Evolutionary conservation across 2,888 invertebrate species (phyloP), one percentile per base, ranked within the genome.

Genomic region (Masnerella sp.): DNA sequence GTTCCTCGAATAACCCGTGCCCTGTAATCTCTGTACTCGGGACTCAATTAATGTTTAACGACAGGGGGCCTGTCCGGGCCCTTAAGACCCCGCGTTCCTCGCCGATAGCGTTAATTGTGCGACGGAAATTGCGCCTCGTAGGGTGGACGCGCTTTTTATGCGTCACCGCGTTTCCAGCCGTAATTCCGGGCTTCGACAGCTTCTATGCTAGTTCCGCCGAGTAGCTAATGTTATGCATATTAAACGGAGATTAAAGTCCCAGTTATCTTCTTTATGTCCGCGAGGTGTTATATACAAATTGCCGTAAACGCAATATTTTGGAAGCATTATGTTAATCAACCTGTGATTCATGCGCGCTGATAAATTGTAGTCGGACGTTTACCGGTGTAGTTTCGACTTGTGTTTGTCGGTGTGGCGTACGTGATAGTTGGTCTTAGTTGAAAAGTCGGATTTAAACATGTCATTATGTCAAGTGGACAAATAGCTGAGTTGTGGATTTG

Each of bases 31-130:
- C 76, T 77, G 59, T 69, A 76, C 75, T 72, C 70, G 75, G 64
- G 68, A 79, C 75, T 82, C 83, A 81, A 83, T 84, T 82, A 84
- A 84, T 80, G 83, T 79, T 77, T 80, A 84, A 83, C 82, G 82
- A 84, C 84, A 82, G 80, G 62, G 74, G 58, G 59, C 58, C 62
- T 17, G 49, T 20, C 56, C 28, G 64, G 52, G 54, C 65, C 69
- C 64, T 58, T 54, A 75, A 69, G 65, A 58, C 56, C 52, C 47
- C 54, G 32, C 49, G 18, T 32, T 34, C 61, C 49, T 36, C 51
- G 54, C 61, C 78, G 82, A 83, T 81, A 83, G 80, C 80, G 81
- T 82, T 84, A 84, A 84, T 84, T 84, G 83, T 81, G 76, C 30
- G 47, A 72, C 77, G 77, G 81, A 81, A 81, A 82, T 82, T 82